Evolutionary conservation across 1,140 invertebrate genomes (phyloP).

Genomic region (Hylaeus anthracinus): DNA sequence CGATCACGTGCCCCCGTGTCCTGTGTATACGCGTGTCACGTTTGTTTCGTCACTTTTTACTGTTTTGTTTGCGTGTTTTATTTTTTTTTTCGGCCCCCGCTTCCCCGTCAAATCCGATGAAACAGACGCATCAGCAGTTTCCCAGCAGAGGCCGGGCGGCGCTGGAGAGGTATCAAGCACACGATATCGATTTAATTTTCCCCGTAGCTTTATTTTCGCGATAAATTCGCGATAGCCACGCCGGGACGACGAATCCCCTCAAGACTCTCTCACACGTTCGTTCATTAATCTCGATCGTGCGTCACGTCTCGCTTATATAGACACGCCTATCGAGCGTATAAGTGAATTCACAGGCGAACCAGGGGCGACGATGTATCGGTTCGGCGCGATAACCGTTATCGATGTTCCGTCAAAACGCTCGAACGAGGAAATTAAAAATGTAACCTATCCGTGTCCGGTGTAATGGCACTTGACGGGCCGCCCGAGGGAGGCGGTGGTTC

Average conservation of each 20-base stretch:
- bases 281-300: slow-evolving; percentile 56
- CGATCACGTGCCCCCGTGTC: not conserved
- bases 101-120: not conserved
- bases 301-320: slow-evolving; percentile 36
- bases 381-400: slow-evolving; percentile 54
- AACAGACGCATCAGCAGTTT: slow-evolving; percentile 6
- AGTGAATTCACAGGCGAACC: slow-evolving; percentile 46
- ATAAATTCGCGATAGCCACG: slow-evolving; percentile 34
- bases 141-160: not conserved
- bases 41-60: not conserved
- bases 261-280: slow-evolving; percentile 24
- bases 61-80: too few relatives aligned
- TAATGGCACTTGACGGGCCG: slow-evolving; percentile 45
- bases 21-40: not conserved
- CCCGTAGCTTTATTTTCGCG: slow-evolving; percentile 28
- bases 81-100: too few relatives aligned
- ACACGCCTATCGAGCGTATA: slow-evolving; percentile 39
- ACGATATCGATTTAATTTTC: slow-evolving; percentile 45
- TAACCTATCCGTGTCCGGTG: slow-evolving; percentile 47
- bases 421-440: slow-evolving; percentile 67
- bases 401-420: slow-evolving; percentile 60
- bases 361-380: slow-evolving; percentile 41
- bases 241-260: slow-evolving; percentile 27
- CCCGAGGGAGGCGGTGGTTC: not conserved
- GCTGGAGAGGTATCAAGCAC: not conserved